Percentiles rank a stretch among this genome's conserved stretches.
These are phyloP conservation scores for Somateria mollissima DNA, from an alignment of 2,797 vertebrate genomes.

Conservation along the genomic window DNA sequence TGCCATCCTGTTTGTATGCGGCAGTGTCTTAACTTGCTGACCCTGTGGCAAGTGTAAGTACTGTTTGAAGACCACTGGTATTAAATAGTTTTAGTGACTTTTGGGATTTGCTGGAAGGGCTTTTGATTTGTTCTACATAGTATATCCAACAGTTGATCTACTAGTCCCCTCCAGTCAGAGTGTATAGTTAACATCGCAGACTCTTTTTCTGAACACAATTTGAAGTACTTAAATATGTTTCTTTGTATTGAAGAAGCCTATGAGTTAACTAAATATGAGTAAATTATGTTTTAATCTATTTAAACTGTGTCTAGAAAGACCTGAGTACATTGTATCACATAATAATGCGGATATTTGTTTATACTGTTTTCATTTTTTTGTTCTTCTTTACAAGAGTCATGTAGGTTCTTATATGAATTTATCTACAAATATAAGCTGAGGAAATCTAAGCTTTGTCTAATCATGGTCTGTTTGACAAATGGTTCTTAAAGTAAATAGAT, in stretches of 20 bases:
- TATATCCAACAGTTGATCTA: neutral
- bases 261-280: neutral
- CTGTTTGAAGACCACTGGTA: neutral
- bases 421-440: neutral
- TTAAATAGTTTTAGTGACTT: neutral
- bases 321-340: neutral
- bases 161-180: neutral
- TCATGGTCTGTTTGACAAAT: neutral
- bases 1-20: neutral
- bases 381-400: neutral
- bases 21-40: no score
- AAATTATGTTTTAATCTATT: neutral
- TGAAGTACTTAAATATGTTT: neutral
- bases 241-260: neutral
- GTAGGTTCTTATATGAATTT: neutral
- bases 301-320: neutral
- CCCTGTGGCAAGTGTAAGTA: neutral
- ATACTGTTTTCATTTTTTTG: neutral
- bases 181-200: neutral
- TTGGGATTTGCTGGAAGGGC: neutral
- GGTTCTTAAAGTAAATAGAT: neutral
- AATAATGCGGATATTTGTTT: neutral
- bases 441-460: neutral
- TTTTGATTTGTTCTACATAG: neutral
- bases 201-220: neutral